Evolutionary conservation across 2,888 invertebrate species (phyloP), one percentile per base, ranked within the genome.

Genomic region (Ditylenchus weischeri): DNA sequence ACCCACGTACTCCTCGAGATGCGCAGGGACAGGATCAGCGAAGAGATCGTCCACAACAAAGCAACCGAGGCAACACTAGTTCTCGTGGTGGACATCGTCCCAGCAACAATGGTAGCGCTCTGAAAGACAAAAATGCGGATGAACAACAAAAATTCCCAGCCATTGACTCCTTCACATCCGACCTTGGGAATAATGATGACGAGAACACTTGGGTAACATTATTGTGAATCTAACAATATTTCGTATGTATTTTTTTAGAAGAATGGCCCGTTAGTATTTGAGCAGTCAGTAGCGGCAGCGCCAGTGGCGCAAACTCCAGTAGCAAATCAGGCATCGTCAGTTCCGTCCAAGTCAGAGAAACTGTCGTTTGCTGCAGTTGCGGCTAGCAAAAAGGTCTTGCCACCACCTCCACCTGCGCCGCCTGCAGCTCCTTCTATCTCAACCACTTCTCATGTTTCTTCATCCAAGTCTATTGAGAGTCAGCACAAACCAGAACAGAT

Each of bases 201-300:
- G 59, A 59, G 7, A 59, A 29, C 36, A 59, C 59, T 7, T 59
- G 59, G 59, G 59, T 59, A 43, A 19, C 10, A 19, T 59, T 10
- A 54, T 1, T 59, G 2, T 59, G 15, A 59, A 59, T 54, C 54
- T 18, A 54, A 54, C 29, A 23, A 13, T 54, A 54, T 54, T 29
- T n/a, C n/a, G 23, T 19, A 5, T 4, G 18, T 5, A 57, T 4
- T 57, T 57, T n/a, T 59, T 29, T 59, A 59, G 59, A 59, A 43
- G 36, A 58, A 59, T 59, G 59, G 59, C 15, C 59, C 59, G 13
- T 59, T 59, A 35, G 59, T 59, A 23, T 59, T 59, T 43, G 38
- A 59, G 36, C 21, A 43, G 35, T 19, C 23, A 15, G 59, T 19
- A 1, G 13, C 59, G 13, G 59, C n/a, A 13, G 36, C 59, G 10